These are phyloP conservation scores for Epinephelus malabaricus DNA, from an alignment of 2,797 vertebrate genomes.

Conservation along the genomic window DNA sequence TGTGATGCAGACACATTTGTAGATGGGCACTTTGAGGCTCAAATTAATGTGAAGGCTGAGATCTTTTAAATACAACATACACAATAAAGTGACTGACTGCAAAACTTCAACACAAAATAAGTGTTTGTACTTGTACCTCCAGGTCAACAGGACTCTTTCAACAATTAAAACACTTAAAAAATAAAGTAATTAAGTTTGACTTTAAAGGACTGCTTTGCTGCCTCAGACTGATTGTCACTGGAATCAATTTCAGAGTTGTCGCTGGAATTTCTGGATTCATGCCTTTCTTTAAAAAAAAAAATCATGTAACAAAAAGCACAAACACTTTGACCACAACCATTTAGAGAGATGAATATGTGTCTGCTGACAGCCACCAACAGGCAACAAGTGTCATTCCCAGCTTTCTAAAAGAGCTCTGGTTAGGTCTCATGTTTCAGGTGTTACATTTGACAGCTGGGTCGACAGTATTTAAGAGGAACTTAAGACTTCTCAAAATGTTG, in stretches of 20 bases:
- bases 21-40: slow-evolving; percentile 51
- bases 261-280: slow-evolving; percentile 8
- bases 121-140: slow-evolving; percentile 35
- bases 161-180: slow-evolving; percentile 21
- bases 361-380: slow-evolving; percentile 1
- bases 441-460: slow-evolving; percentile 22
- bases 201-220: slow-evolving; percentile 36
- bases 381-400: slow-evolving; percentile 8
- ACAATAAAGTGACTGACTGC: slow-evolving; percentile 56
- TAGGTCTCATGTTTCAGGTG: not conserved
- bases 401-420: slow-evolving; percentile 3
- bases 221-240: slow-evolving; percentile 69
- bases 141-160: slow-evolving; percentile 20
- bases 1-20: slow-evolving; percentile 24
- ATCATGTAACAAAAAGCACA: not conserved
- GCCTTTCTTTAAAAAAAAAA: not conserved
- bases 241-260: slow-evolving; percentile 5
- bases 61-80: slow-evolving; percentile 56
- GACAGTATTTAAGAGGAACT: slow-evolving; percentile 1
- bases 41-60: slow-evolving; percentile 25
- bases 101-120: slow-evolving; percentile 49
- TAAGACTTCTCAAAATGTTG: slow-evolving; percentile 16
- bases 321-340: slow-evolving; percentile 9
- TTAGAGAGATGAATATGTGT: slow-evolving; percentile 2
- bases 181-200: slow-evolving; percentile 10